A percentile compares a stretch with the other conserved stretches of the same genome.
Conservation (phyloP, 2,888 invertebrate species). For the Cantharis rufa region DNA sequence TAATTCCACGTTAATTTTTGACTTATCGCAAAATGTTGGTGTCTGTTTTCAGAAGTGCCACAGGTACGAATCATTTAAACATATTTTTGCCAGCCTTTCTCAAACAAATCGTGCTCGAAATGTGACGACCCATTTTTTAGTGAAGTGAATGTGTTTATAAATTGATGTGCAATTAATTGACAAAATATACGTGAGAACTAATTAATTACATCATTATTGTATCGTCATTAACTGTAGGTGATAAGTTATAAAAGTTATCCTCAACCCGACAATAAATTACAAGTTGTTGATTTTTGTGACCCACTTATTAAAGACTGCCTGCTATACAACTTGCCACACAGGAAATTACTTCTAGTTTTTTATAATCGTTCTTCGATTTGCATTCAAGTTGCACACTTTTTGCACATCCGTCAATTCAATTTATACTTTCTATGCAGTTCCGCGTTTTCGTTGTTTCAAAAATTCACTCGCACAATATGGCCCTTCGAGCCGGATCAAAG, state of each 20-base stretch:
- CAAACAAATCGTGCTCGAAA: neutral
- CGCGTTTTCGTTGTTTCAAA: neutral
- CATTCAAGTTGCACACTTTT: constrained; percentile 4
- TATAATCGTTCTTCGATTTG: constrained; percentile 4
- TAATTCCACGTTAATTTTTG: neutral
- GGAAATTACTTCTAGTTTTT: constrained; percentile 1
- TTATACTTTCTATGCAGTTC: neutral
- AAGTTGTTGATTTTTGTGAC: neutral
- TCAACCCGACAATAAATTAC: neutral
- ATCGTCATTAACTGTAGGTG: neutral
- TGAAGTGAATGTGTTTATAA: neutral
- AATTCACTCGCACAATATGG: neutral
- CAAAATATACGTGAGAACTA: neutral
- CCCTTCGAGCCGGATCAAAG: neutral
- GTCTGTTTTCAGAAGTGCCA: constrained; percentile 35
- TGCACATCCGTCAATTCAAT: constrained; percentile 5
- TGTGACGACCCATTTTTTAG: neutral
- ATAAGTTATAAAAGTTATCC: neutral
- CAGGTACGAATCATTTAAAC: constrained; percentile 25
- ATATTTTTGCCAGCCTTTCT: neutral
- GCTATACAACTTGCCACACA: neutral
- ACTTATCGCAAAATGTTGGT: constrained; percentile 31
- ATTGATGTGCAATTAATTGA: neutral
- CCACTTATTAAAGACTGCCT: neutral
- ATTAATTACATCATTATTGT: neutral